Evolutionary conservation across 2,888 invertebrate genomes (phyloP), one percentile per base, ranked within the genome.

Genomic region (Lithophane socia): DNA sequence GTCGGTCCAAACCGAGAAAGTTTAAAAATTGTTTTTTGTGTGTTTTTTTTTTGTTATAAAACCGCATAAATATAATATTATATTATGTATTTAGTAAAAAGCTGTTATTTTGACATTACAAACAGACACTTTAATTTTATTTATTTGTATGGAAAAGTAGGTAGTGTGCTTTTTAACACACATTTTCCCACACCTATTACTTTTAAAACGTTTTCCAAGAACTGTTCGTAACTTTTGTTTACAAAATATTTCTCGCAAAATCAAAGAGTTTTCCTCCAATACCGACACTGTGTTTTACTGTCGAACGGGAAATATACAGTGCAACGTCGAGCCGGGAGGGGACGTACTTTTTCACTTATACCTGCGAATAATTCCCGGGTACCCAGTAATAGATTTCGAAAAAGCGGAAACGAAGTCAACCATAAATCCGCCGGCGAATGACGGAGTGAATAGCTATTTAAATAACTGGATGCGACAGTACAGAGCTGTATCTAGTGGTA

Each of bases 301-400:
- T 89, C 82, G 80, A 87, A 86, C 86, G 82, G 86, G 79, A 90
- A 89, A 91, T 90, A 90, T 89, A 92, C 88, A 89, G 89, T 84
- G 78, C 86, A 86, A 85, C 78, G 79, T 85, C 88, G 84, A 82
- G 85, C 79, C 85, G 77, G 84, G 79, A 80, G 83, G 87, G 83
- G 87, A 82, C 86, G 88, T 92, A 91, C 91, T 93, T 91, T 94
- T 92, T 93, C 92, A 93, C 90, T 91, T 92, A 89, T 92, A 93
- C 92, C 92, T 92, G 91, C 87, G 90, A 93, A 93, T 94, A 93
- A 94, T 93, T 93, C 91, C 89, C 91, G 86, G 90, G 90, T 87
- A 90, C 90, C 87, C 92, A 88, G 93, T 94, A 94, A 94, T 94
- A 94, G 95, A 94, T 94, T 94, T 92, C 88, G 91, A 91, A 93